A percentile compares a stretch with the other conserved stretches of the same genome.
These are phyloP conservation scores for Sebastes ruberrimus DNA, from an alignment of 2,797 vertebrate genomes.

Conservation along the genomic window DNA sequence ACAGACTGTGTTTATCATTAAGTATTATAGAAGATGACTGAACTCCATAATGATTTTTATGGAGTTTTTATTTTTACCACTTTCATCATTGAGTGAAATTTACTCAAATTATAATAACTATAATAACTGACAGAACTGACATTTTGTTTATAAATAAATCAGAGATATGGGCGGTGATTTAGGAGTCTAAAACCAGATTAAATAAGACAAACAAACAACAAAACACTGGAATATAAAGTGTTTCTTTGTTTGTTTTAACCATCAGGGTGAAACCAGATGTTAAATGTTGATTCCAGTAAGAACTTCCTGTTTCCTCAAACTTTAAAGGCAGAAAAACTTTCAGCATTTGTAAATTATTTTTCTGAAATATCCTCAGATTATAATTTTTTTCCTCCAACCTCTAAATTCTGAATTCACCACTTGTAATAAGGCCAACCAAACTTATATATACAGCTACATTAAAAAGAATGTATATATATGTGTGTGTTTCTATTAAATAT, in stretches of 20 bases:
- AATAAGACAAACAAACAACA: neutral
- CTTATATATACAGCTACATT: neutral
- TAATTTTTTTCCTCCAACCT: no score
- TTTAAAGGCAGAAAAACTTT: no score
- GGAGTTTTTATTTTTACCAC: no score
- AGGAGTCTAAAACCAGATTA: neutral
- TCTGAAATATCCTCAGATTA: neutral
- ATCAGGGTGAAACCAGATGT: neutral
- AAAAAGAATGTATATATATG: neutral
- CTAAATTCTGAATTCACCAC: no score
- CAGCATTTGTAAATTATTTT: neutral
- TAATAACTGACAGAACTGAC: neutral
- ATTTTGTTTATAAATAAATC: neutral
- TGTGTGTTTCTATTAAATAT: neutral
- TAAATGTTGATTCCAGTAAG: neutral
- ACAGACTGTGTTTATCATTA: no score
- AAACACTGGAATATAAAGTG: fast-evolving
- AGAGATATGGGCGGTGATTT: no score
- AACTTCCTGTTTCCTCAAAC: neutral
- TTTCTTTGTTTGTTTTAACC: no score
- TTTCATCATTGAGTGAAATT: no score
- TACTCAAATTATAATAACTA: no score
- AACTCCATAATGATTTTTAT: no score
- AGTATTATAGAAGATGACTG: no score
- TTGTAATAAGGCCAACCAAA: no score